A percentile compares a stretch with the other conserved stretches of the same genome.
Evolutionary conservation across 2,888 invertebrate genomes (phyloP).

Genomic region (Cryptus viduatorius): DNA sequence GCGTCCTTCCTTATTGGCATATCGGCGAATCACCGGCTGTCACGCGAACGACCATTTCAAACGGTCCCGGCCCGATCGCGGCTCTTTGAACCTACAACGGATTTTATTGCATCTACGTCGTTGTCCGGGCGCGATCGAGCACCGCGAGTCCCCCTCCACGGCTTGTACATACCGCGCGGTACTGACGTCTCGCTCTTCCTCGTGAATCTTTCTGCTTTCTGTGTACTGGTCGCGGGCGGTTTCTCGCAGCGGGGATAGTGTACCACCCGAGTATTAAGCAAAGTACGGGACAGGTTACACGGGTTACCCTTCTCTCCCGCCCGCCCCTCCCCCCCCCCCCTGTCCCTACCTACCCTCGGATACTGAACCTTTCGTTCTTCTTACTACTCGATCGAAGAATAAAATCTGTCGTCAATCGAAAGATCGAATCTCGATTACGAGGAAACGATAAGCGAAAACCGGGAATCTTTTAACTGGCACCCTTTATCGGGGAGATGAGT

Average conservation of each 20-base stretch:
- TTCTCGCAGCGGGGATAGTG: constrained; percentile 7
- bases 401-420: constrained; percentile 69
- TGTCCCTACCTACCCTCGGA: constrained; percentile 47
- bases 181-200: constrained; percentile 50
- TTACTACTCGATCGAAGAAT: constrained; percentile 41
- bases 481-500: constrained; percentile 51
- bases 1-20: constrained; percentile 77
- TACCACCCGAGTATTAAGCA: constrained; percentile 21
- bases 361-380: constrained; percentile 42
- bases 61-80: constrained; percentile 63
- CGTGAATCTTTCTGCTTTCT: constrained; percentile 30
- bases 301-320: constrained; percentile 63
- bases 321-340: constrained; percentile 42
- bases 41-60: constrained; percentile 68
- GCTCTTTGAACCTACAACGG: constrained; percentile 69
- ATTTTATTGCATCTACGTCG: constrained; percentile 70
- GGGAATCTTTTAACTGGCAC: constrained; percentile 44
- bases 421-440: constrained; percentile 68
- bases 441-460: constrained; percentile 54
- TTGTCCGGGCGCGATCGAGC: constrained; percentile 39
- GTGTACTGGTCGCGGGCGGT: constrained; percentile 29
- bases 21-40: constrained; percentile 75
- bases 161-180: constrained; percentile 15
- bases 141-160: constrained; percentile 14
- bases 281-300: constrained; percentile 69